These are phyloP conservation scores for Ennomos erosarius DNA, from an alignment of 2,888 invertebrate species.

Conservation along the genomic window DNA sequence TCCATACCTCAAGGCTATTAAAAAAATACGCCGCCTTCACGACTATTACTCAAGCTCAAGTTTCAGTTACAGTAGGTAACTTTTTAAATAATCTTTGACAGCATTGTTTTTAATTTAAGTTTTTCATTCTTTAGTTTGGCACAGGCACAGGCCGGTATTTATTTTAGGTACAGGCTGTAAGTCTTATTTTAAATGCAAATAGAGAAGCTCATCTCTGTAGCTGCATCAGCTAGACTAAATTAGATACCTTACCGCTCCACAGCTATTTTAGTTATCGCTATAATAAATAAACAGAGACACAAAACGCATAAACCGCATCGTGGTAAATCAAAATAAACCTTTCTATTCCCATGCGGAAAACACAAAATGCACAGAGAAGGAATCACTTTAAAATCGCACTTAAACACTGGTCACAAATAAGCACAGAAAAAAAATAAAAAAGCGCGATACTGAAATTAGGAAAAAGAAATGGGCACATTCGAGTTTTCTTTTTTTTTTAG, in stretches of 20 bases:
- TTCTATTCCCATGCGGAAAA: constrained; percentile 39
- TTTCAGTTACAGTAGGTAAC: too few relatives aligned
- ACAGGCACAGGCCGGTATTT: not conserved
- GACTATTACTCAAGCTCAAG: too few relatives aligned
- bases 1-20: constrained; percentile 11
- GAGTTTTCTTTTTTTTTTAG: constrained; percentile 49
- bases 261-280: constrained; percentile 72
- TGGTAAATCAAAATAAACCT: constrained; percentile 39
- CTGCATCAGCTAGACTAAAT: constrained; percentile 65
- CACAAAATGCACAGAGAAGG: constrained; percentile 59
- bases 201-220: constrained; percentile 52
- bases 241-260: constrained; percentile 72
- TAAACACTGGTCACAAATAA: constrained; percentile 33
- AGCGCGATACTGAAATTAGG: constrained; percentile 27
- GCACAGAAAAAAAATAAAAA: constrained; percentile 27
- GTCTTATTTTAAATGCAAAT: constrained; percentile 37
- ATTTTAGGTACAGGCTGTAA: not conserved
- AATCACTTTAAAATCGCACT: constrained; percentile 26
- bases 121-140: constrained; percentile 1
- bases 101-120: not conserved
- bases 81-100: too few relatives aligned
- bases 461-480: constrained; percentile 33
- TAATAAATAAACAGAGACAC: constrained; percentile 71
- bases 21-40: constrained; percentile 10
- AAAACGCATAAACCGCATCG: constrained; percentile 53